Evolutionary conservation across 2,113 vertebrate species (phyloP).

Genomic region (Strix aluco): DNA sequence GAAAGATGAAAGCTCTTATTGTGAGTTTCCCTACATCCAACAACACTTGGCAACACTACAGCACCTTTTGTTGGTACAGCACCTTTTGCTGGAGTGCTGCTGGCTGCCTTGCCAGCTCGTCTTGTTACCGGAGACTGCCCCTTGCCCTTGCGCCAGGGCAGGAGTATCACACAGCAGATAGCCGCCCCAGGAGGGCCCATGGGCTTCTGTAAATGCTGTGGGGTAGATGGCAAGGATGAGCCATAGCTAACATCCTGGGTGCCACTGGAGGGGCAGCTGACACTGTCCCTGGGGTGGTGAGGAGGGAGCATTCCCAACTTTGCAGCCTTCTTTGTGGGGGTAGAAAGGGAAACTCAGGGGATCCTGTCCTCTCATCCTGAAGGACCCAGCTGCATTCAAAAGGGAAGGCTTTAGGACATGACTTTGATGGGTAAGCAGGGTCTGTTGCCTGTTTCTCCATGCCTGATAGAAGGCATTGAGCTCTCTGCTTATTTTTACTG

Average conservation of each 20-base stretch:
- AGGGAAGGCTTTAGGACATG: neutral
- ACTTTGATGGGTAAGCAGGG: neutral
- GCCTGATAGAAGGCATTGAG: neutral
- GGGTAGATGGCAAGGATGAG: neutral
- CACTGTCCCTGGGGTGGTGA: rapidly evolving
- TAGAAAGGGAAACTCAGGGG: neutral
- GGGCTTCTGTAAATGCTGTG: neutral
- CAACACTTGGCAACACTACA: neutral
- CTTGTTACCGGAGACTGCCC: rapidly evolving
- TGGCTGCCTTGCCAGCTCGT: neutral
- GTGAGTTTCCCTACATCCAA: neutral
- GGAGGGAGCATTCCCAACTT: neutral
- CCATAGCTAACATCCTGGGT: neutral
- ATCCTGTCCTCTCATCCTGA: neutral
- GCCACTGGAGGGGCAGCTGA: neutral
- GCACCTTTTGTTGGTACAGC: neutral
- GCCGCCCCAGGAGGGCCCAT: neutral
- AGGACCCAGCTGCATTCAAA: neutral
- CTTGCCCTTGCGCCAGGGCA: neutral
- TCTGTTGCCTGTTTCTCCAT: neutral
- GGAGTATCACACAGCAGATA: neutral
- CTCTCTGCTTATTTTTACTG: neutral
- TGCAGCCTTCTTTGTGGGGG: neutral
- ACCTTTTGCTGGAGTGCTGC: neutral
- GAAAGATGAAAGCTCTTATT: conserved; percentile 23